These are phyloP conservation scores for Condylura cristata DNA, from an alignment of 2,113 vertebrate genomes.

Conservation along the genomic window DNA sequence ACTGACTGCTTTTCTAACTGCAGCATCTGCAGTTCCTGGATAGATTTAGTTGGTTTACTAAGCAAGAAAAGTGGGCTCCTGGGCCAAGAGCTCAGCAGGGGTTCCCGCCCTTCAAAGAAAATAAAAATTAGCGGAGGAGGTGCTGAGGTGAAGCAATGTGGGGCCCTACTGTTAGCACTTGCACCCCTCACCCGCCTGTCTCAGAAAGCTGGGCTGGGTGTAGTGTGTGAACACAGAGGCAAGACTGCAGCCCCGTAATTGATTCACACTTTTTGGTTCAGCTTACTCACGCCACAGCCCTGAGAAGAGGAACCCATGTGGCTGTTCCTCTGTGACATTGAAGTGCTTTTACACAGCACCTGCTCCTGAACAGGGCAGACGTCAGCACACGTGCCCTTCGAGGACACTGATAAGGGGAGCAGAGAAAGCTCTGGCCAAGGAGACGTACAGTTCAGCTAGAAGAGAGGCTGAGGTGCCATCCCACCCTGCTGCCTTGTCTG, in stretches of 20 bases:
- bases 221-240: background rate
- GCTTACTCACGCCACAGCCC: background rate
- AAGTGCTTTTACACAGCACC: conserved; percentile 24
- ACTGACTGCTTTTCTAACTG: background rate
- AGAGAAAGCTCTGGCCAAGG: background rate
- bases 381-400: background rate
- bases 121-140: background rate
- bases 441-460: background rate
- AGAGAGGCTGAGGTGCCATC: background rate
- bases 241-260: background rate
- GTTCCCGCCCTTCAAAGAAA: conserved; percentile 48
- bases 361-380: background rate
- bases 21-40: conserved; percentile 47
- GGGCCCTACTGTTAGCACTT: background rate
- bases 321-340: conserved; percentile 11
- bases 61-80: conserved; percentile 66
- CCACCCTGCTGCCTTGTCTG: background rate
- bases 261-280: conserved; percentile 2
- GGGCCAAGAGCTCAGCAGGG: conserved; percentile 25
- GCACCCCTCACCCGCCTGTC: background rate
- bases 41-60: conserved; percentile 58
- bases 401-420: background rate
- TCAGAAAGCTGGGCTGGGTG: background rate
- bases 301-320: conserved; percentile 45
- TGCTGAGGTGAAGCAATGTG: background rate